Base-by-base conservation (phyloP, 2,888 invertebrate species). In the Eupelmus urozonus region DNA sequence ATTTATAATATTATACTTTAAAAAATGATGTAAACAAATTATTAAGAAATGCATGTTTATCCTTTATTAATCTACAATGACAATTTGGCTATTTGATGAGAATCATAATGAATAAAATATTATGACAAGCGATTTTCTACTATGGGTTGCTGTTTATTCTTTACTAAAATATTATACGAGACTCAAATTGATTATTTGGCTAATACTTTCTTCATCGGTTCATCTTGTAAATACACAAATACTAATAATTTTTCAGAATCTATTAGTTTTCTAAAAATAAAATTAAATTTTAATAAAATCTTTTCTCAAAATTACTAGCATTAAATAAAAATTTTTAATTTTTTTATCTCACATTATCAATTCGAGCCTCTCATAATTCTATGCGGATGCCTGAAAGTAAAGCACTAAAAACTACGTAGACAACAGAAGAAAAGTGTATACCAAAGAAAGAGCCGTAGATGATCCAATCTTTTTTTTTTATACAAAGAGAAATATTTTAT, bases 401-500 rank as follows among this genome's bases (percentile, higher is more conserved):
- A 29, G n/a, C 13, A 70, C 2, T 34, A 42, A 74, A 71, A 66
- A 20, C 9, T 23, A 27, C 0, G 18, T 27, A 51, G n/a, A n/a
- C n/a, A n/a, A n/a, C n/a, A n/a, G 0, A 63, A 59, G 7, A 71
- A 57, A 51, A 71, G 25, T 29, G 66, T 73, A 23, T 16, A 57
- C 34, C 23, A 76, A 76, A 76, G 45, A 20, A 60, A 74, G 40
- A 79, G 34, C 29, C 23, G 49, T 20, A 59, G 42, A 27, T 23
- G 16, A n/a, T n/a, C n/a, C n/a, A n/a, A n/a, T n/a, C n/a, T 25
- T 63, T 34, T 5, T 59, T 63, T 73, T 76, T 75, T 79, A 42
- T 81, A 79, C 79, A 84, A 85, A 86, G 85, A 87, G 83, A 85
- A 87, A 84, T 85, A 76, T 81, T 88, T 89, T 89, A 89, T 89